These are phyloP conservation scores for Protonibea diacanthus DNA, from an alignment of 2,797 vertebrate species.

Conservation along the genomic window DNA sequence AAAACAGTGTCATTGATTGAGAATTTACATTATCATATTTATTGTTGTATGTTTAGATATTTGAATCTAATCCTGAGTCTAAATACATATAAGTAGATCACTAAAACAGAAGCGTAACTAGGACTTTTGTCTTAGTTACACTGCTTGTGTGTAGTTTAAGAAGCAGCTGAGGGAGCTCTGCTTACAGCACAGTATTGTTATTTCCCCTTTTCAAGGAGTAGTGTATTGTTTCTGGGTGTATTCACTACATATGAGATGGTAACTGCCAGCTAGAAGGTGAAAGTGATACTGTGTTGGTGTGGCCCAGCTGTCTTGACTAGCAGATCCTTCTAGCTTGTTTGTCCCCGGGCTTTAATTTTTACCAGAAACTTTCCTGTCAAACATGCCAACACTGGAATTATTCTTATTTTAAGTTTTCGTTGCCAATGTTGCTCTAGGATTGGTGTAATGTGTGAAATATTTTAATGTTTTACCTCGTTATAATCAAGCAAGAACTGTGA, in stretches of 20 bases:
- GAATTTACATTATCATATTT: constrained; percentile 15
- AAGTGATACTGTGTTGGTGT: constrained; percentile 11
- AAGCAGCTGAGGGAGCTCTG: constrained; percentile 32
- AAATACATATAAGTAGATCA: constrained; percentile 15
- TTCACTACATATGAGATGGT: constrained; percentile 22
- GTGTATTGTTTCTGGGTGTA: constrained; percentile 16
- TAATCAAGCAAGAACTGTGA: constrained; percentile 8
- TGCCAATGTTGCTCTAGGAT: constrained; percentile 61
- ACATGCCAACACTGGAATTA: constrained; percentile 53
- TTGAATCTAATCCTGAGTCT: constrained; percentile 2
- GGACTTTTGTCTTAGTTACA: not conserved
- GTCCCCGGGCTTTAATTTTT: constrained; percentile 5
- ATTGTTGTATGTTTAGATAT: constrained; percentile 30
- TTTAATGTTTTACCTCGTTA: constrained; percentile 14
- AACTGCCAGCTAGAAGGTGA: constrained; percentile 15
- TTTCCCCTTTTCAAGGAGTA: constrained; percentile 12
- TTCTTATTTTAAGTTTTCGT: not conserved
- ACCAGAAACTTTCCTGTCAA: constrained; percentile 25
- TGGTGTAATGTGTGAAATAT: constrained; percentile 16
- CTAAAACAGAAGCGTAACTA: not conserved
- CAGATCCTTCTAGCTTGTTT: not conserved
- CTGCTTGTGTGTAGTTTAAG: constrained; percentile 26
- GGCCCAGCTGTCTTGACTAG: constrained; percentile 1
- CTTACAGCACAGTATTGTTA: constrained; percentile 24
- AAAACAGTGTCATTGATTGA: constrained; percentile 25